phyloP scores from a whole-genome alignment of 1,140 invertebrate genomes.

The Zaprionus taronus region DNA sequence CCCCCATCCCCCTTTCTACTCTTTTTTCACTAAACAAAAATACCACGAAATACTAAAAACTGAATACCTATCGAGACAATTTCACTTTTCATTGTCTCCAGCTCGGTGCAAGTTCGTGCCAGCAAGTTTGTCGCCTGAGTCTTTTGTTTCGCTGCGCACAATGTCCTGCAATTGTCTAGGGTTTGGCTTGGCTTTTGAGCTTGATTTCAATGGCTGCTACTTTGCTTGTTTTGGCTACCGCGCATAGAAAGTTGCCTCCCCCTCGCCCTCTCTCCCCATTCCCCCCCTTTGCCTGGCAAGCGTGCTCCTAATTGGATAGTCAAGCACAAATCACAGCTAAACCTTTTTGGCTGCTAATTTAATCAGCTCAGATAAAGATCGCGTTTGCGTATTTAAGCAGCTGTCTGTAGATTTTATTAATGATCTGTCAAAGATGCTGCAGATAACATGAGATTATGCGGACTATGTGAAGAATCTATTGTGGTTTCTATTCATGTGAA shows the following conservation, averaged over 20 bases:
- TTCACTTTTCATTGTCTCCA: conserved; percentile 71
- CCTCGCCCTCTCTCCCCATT: background rate
- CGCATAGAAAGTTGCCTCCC: conserved; percentile 26
- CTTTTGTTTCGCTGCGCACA: conserved; percentile 45
- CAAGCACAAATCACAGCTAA: conserved; percentile 14
- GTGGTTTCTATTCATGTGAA: background rate
- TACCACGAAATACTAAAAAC: conserved; percentile 31
- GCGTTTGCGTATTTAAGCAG: conserved; percentile 5
- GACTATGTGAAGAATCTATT: background rate
- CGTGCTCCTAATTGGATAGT: conserved; percentile 29
- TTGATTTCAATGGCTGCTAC: background rate
- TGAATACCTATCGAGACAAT: conserved; percentile 67
- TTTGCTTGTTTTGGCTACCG: conserved; percentile 1
- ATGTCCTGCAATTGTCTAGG: conserved; percentile 35
- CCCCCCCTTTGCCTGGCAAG: background rate
- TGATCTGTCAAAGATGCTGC: background rate
- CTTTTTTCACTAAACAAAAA: conserved; percentile 30
- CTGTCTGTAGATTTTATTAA: background rate
- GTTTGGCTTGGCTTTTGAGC: background rate
- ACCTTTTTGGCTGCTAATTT: background rate
- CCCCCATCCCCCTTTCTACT: background rate
- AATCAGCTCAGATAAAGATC: background rate
- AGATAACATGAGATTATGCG: background rate
- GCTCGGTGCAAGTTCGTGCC: conserved; percentile 17
- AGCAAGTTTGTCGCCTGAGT: conserved; percentile 64